These are phyloP conservation scores for Climacteris rufus DNA, from an alignment of 2,113 vertebrate species.

Conservation along the genomic window DNA sequence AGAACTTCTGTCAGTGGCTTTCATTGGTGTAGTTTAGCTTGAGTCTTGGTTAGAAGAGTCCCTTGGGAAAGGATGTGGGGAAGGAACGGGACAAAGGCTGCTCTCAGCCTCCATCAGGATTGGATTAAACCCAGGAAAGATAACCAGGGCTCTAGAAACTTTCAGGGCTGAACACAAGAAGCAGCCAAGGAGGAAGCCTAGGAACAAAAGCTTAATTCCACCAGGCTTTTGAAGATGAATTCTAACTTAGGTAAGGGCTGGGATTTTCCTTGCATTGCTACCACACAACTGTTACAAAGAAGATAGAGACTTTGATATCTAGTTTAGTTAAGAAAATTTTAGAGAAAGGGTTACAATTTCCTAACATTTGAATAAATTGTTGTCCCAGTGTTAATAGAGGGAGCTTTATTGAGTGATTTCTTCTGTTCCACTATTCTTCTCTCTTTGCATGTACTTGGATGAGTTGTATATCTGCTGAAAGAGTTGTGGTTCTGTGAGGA, in stretches of 20 bases:
- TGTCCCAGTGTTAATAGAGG: not conserved
- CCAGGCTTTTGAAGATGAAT: not conserved
- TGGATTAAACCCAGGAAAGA: slow-evolving; percentile 18
- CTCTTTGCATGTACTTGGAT: not conserved
- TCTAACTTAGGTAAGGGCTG: not conserved
- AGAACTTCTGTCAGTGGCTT: not conserved
- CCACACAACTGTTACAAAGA: not conserved
- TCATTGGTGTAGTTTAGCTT: not conserved
- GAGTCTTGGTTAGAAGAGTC: not conserved
- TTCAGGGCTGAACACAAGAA: not conserved
- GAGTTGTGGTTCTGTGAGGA: not conserved
- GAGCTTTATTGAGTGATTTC: slow-evolving; percentile 3
- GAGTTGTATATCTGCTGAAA: not conserved
- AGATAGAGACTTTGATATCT: not conserved
- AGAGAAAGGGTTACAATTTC: not conserved
- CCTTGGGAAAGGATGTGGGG: not conserved
- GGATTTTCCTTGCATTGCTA: slow-evolving; percentile 12
- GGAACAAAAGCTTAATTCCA: slow-evolving; percentile 9
- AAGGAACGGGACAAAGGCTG: not conserved
- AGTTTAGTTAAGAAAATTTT: slow-evolving; percentile 3
- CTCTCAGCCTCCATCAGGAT: not conserved
- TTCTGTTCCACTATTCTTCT: not conserved
- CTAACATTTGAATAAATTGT: slow-evolving; percentile 2
- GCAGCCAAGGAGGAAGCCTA: not conserved
- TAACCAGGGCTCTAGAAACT: not conserved